Evolutionary conservation across 2,888 invertebrate species (phyloP), one percentile per base, ranked within the genome.

Genomic region (Adelphocoris suturalis): DNA sequence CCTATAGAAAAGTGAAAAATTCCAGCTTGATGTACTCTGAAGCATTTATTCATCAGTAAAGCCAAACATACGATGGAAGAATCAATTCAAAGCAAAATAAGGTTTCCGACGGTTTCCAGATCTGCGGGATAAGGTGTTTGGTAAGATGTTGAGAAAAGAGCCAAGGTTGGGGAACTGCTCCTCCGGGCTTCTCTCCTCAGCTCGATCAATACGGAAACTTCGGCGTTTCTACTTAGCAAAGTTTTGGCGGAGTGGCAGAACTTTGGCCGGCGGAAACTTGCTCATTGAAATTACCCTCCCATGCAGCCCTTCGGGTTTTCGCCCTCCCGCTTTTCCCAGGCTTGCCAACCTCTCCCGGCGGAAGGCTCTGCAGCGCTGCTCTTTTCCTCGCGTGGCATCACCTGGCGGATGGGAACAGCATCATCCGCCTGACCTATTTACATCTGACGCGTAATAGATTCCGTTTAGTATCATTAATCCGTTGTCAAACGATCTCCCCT

Each of bases 211-310:
- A 91, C 91, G 82, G 90, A 91, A 91, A 91, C 91, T 91, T 91
- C 90, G 91, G 90, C 91, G 91, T 91, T 91, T 91, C 91, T 91
- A 91, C 91, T 91, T 91, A 91, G 91, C 88, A 89, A 91, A 91
- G 91, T 91, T 91, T 91, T 84, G 89, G 90, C 90, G 90, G 88
- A 90, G 91, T 84, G 91, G 90, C 86, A 82, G 91, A 91, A 91
- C 89, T 91, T 91, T 85, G 90, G 91, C 85, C 89, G 89, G 86
- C 88, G 61, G 91, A 91, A 91, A 90, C 90, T 91, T 91, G 91
- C 91, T 90, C 91, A 91, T 91, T 91, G 91, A 91, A 91, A 91
- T 91, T 91, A 91, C 91, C 90, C 89, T 85, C 90, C 87, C 75
- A 37, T 37, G 37, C 37, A 80, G 82, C 47, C 82, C 47, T 48